A percentile compares a stretch with the other conserved stretches of the same genome.
phyloP scores from a whole-genome alignment of 2,797 vertebrate genomes.

The Acrocephalus scirpaceus region DNA sequence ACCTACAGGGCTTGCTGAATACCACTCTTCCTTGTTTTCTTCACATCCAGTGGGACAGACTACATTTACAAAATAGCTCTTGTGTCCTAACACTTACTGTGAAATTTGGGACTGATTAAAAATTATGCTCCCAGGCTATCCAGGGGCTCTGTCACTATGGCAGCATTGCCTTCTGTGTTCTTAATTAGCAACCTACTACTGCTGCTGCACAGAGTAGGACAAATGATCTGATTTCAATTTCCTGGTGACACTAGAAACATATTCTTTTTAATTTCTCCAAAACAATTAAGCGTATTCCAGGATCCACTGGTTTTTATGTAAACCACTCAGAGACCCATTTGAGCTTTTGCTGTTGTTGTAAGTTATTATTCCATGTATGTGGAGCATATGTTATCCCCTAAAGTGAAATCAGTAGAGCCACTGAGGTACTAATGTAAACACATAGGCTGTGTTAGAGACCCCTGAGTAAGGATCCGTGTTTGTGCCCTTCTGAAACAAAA shows the following conservation, averaged over 20 bases:
- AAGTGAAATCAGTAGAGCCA: not conserved
- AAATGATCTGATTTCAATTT: not conserved
- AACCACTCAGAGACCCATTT: not conserved
- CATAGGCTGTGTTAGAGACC: not conserved
- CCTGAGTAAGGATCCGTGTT: not conserved
- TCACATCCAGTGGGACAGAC: not conserved
- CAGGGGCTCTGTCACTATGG: not conserved
- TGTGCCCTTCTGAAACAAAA: conserved; percentile 16
- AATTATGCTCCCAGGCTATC: not conserved
- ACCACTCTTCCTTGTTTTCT: not conserved
- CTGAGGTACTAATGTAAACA: not conserved
- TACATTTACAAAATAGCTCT: not conserved
- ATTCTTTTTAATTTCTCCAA: not conserved
- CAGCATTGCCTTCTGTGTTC: not conserved
- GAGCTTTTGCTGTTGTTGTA: not conserved
- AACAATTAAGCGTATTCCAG: not conserved
- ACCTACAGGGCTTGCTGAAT: not conserved
- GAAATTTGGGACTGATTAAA: not conserved
- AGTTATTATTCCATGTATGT: not conserved
- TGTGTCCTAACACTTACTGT: not conserved
- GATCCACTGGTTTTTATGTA: not conserved
- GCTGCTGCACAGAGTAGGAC: not conserved
- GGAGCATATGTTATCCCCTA: not conserved
- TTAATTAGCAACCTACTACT: not conserved
- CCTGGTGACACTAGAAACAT: not conserved